Evolutionary conservation across 1,140 invertebrate genomes (phyloP).

Genomic region (Venturia canescens): DNA sequence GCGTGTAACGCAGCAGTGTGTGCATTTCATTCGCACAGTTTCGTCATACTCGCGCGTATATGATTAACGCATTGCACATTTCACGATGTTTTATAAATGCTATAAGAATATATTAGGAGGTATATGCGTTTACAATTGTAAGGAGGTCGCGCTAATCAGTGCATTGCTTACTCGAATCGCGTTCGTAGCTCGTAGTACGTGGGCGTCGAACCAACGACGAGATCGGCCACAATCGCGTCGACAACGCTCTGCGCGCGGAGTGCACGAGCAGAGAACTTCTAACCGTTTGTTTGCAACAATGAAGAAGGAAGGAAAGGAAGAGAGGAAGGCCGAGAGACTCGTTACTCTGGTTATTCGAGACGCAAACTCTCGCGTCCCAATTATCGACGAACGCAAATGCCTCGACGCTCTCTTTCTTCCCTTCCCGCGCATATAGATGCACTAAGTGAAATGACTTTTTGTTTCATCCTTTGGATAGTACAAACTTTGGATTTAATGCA

Average conservation of each 20-base stretch:
- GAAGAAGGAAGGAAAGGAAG: background rate
- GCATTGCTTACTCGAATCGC: conserved; percentile 25
- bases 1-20: background rate
- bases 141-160: conserved; percentile 28
- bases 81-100: no score
- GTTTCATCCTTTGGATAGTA: no score
- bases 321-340: background rate
- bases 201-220: conserved; percentile 35
- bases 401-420: no score
- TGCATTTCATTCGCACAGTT: conserved; percentile 1
- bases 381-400: conserved; percentile 9
- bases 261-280: no score
- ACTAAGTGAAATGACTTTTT: no score
- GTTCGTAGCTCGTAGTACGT: conserved; percentile 19
- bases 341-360: conserved; percentile 26
- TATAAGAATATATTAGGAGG: background rate
- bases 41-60: background rate
- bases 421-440: no score
- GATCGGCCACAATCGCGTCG: background rate
- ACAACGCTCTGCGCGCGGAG: background rate
- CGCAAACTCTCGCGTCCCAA: conserved; percentile 21
- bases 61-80: no score
- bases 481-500: no score
- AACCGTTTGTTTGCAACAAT: background rate
- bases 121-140: background rate